These are phyloP conservation scores for Pseudachorutes palmiensis DNA, from an alignment of 1,140 invertebrate genomes.

Conservation along the genomic window DNA sequence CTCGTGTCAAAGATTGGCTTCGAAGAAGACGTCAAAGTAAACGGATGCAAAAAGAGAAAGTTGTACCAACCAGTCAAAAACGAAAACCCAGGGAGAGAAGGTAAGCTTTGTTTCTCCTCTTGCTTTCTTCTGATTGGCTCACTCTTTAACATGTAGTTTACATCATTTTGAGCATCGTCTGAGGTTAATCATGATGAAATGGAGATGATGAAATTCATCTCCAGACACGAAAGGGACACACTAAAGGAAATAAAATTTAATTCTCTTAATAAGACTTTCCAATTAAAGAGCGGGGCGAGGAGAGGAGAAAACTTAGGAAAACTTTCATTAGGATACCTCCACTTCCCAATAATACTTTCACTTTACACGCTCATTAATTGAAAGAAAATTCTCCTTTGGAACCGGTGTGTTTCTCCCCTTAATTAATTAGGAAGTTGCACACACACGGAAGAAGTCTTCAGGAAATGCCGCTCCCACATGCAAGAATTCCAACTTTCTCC, in stretches of 20 bases:
- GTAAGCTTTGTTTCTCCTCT: slow-evolving; percentile 44
- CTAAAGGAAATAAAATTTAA: slow-evolving; percentile 1
- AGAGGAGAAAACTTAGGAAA: slow-evolving; percentile 58
- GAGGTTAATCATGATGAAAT: slow-evolving; percentile 45
- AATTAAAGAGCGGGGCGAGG: slow-evolving; percentile 43
- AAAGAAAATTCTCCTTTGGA: background rate
- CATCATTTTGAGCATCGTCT: slow-evolving; percentile 37
- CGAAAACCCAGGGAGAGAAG: slow-evolving; percentile 54
- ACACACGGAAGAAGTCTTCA: background rate
- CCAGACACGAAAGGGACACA: slow-evolving; percentile 55
- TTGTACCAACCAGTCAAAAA: slow-evolving; percentile 92
- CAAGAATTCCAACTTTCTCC: background rate
- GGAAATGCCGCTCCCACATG: background rate
- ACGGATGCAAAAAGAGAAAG: slow-evolving; percentile 90
- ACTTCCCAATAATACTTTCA: background rate
- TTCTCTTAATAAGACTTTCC: slow-evolving; percentile 12
- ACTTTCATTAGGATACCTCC: background rate
- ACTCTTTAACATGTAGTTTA: background rate
- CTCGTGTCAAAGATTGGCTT: background rate
- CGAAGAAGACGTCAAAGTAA: slow-evolving; percentile 47
- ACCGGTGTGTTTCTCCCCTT: background rate
- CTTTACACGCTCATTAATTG: slow-evolving; percentile 6
- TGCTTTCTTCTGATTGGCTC: background rate
- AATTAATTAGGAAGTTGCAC: slow-evolving; percentile 13
- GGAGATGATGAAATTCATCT: slow-evolving; percentile 51